These are phyloP conservation scores for Tinea trinotella DNA, from an alignment of 2,888 invertebrate species.

Conservation along the genomic window DNA sequence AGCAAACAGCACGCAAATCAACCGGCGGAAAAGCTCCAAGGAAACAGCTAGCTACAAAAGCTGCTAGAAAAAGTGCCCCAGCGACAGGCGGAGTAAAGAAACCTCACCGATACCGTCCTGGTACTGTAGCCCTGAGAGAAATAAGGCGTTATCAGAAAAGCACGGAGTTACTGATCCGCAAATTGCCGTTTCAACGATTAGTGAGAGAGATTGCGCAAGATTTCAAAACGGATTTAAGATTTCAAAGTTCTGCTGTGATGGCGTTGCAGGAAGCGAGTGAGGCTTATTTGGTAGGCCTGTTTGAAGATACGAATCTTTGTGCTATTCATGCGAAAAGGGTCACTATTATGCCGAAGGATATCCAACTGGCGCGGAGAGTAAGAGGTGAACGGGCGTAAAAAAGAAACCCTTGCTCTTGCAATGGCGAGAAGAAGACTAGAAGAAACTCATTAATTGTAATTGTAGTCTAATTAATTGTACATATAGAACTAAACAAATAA, in stretches of 20 bases:
- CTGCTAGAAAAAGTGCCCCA: constrained; percentile 80
- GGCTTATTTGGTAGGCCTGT: constrained; percentile 77
- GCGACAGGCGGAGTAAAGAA: constrained; percentile 83
- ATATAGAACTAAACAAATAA: too few relatives aligned
- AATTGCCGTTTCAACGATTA: constrained; percentile 80
- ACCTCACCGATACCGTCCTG: constrained; percentile 79
- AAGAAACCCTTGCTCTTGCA: neutral
- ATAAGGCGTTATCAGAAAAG: constrained; percentile 82
- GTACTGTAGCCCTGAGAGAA: constrained; percentile 79
- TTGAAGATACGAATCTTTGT: constrained; percentile 84
- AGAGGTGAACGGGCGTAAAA: constrained; percentile 47
- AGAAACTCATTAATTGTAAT: neutral
- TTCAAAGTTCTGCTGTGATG: constrained; percentile 80
- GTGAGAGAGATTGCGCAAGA: constrained; percentile 83
- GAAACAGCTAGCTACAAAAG: constrained; percentile 80
- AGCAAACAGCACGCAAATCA: constrained; percentile 82
- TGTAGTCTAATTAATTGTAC: constrained; percentile 4
- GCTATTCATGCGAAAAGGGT: constrained; percentile 77
- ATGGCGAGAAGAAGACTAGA: too few relatives aligned
- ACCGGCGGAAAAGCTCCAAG: constrained; percentile 83
- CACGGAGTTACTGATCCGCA: constrained; percentile 79
- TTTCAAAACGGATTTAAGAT: constrained; percentile 79
- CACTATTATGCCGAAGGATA: constrained; percentile 57
- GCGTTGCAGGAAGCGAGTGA: constrained; percentile 76
- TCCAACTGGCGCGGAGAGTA: constrained; percentile 49